phyloP scores from a whole-genome alignment of 2,888 invertebrate genomes.

The Drosophila siamana region DNA sequence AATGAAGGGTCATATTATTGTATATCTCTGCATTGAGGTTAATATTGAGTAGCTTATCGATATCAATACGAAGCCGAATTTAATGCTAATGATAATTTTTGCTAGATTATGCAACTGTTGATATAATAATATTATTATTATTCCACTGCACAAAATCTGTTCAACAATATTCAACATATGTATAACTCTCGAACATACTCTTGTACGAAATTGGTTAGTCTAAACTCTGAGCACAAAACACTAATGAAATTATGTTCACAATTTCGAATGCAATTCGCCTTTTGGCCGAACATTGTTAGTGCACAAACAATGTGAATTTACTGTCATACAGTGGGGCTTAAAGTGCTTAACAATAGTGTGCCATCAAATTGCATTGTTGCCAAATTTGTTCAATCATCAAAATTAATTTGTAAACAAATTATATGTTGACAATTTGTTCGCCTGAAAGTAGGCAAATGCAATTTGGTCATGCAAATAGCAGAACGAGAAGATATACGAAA shows the following conservation, averaged over 20 bases:
- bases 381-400: slow-evolving; percentile 65
- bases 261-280: slow-evolving; percentile 54
- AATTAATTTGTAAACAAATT: slow-evolving; percentile 73
- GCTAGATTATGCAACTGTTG: slow-evolving; percentile 1
- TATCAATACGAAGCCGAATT: neutral
- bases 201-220: slow-evolving; percentile 26
- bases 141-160: neutral
- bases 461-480: slow-evolving; percentile 60
- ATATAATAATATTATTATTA: neutral
- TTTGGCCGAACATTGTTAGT: slow-evolving; percentile 45
- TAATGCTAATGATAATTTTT: neutral
- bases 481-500: slow-evolving; percentile 31
- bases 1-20: slow-evolving; percentile 1
- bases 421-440: slow-evolving; percentile 51
- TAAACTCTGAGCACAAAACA: neutral
- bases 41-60: neutral
- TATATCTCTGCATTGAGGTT: neutral
- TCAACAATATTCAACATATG: too few relatives aligned
- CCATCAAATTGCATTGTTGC: slow-evolving; percentile 25
- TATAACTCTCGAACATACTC: too few relatives aligned
- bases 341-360: slow-evolving; percentile 38
- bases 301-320: slow-evolving; percentile 32
- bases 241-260: slow-evolving; percentile 52
- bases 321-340: slow-evolving; percentile 20
- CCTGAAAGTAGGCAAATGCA: slow-evolving; percentile 54